These are phyloP conservation scores for Paramormyrops hopkinsi DNA, from an alignment of 2,797 vertebrate species.

Conservation along the genomic window DNA sequence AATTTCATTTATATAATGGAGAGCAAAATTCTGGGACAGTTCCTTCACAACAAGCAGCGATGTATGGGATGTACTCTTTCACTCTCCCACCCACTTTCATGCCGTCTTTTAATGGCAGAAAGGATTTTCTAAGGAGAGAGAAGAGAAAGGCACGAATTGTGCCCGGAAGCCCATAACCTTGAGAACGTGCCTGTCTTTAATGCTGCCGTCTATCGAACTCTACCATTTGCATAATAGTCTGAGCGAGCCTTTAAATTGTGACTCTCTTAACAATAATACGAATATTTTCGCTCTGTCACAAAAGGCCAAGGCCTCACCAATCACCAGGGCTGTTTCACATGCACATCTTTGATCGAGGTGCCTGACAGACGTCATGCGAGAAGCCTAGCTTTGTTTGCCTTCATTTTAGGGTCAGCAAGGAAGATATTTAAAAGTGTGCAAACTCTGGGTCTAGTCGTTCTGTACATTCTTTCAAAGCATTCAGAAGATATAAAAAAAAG, in stretches of 20 bases:
- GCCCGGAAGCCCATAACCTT: neutral
- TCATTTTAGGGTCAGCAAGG: neutral
- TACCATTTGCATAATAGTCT: neutral
- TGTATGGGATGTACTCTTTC: neutral
- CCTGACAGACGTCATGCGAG: neutral
- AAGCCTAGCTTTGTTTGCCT: neutral
- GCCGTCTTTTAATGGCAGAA: neutral
- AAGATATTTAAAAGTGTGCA: neutral
- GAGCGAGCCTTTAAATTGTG: neutral
- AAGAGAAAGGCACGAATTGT: neutral
- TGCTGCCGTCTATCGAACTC: neutral
- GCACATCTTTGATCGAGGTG: neutral
- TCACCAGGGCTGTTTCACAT: neutral
- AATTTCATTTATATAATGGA: neutral
- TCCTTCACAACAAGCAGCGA: neutral
- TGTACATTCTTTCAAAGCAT: neutral
- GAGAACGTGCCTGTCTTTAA: conserved; percentile 5
- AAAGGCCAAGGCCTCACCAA: neutral
- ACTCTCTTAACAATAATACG: neutral
- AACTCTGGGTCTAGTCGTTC: neutral
- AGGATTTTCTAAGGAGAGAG: neutral
- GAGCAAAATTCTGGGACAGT: neutral
- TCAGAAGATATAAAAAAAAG: neutral
- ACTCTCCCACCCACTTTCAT: neutral
- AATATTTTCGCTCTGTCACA: neutral